Evolutionary conservation across 1,140 invertebrate genomes (phyloP), one percentile per base, ranked within the genome.

Genomic region (Trichonephila clavipes): DNA sequence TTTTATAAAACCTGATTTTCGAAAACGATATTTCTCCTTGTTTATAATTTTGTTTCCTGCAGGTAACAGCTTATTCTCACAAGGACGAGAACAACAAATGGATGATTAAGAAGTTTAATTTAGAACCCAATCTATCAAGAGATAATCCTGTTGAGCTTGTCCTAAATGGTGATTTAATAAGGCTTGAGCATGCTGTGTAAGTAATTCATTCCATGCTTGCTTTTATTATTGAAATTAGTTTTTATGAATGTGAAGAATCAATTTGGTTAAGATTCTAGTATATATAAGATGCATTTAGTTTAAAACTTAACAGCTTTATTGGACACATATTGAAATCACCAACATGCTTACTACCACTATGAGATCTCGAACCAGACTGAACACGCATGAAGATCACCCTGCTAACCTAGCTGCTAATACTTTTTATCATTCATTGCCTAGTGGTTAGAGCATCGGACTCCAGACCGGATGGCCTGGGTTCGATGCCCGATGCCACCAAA

Each of bases 51-150:
- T 82, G 14, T 40, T 40, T n/a, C n/a, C 94, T 95, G 81, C 94
- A 99, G 98, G 97, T 99, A 82, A 99, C 99, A 28, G 98, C 98
- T 0, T 99, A 99, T 95, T 98, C 98, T 0, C 99, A 99, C 96
- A 99, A 99, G 96, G 99, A 99, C 96, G 98, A 99, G 88, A 99
- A 99, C 95, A 99, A 99, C 96, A 97, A 97, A 94, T 99, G 98
- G 98, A 95, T 97, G 0, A 97, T 99, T 18, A 98, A 99, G 95
- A 97, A 97, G 81, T 95, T 94, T 94, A 95, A 96, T 88, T 94
- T 94, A 44, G 91, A 96, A 28, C 61, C 90, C 59, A 51, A 92
- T 82, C 62, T 83, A 72, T 58, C 95, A 97, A 72, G 86, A 21
- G 64, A 95, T 94, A 34, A 94, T 90, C 12, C 96, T 19, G 95